Conservation (phyloP, 2,797 vertebrate species). For the Acestrorhynchus altus region DNA sequence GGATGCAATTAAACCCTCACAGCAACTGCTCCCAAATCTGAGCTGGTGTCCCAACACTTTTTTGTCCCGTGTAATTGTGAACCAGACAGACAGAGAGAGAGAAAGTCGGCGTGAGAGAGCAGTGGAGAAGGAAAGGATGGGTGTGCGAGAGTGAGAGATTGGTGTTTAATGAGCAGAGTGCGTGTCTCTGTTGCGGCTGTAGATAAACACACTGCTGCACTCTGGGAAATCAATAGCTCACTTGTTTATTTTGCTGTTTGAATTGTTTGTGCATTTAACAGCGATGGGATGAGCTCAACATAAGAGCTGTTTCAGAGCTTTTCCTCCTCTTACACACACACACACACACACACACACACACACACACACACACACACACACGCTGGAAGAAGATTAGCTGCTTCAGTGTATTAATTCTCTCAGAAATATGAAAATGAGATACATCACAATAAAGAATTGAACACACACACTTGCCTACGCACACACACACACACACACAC, state of each 20-base stretch:
- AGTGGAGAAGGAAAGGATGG: not conserved
- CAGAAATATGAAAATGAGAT: slow-evolving; percentile 60
- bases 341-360: slow-evolving; percentile 61
- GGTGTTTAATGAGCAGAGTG: slow-evolving; percentile 89
- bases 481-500: not conserved
- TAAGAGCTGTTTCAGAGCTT: slow-evolving; percentile 74
- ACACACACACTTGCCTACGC: not conserved
- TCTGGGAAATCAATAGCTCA: slow-evolving; percentile 85
- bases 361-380: slow-evolving; percentile 61
- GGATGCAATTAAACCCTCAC: too few species aligned
- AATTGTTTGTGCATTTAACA: slow-evolving; percentile 85
- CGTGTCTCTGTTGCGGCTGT: slow-evolving; percentile 79
- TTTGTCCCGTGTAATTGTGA: too few species aligned
- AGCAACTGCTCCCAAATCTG: too few species aligned
- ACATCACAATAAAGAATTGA: slow-evolving; percentile 19
- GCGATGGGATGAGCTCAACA: slow-evolving; percentile 73
- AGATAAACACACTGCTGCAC: slow-evolving; percentile 84
- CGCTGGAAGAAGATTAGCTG: slow-evolving; percentile 78
- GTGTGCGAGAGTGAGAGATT: slow-evolving; percentile 70
- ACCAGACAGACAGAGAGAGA: too few species aligned
- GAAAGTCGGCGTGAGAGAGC: too few species aligned
- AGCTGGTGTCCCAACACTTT: too few species aligned
- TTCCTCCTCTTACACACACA: slow-evolving; percentile 65
- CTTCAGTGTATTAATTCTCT: slow-evolving; percentile 77
- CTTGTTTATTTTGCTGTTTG: slow-evolving; percentile 92